phyloP scores from a whole-genome alignment of 2,797 vertebrate species.

The Tauraco hartlaubi region DNA sequence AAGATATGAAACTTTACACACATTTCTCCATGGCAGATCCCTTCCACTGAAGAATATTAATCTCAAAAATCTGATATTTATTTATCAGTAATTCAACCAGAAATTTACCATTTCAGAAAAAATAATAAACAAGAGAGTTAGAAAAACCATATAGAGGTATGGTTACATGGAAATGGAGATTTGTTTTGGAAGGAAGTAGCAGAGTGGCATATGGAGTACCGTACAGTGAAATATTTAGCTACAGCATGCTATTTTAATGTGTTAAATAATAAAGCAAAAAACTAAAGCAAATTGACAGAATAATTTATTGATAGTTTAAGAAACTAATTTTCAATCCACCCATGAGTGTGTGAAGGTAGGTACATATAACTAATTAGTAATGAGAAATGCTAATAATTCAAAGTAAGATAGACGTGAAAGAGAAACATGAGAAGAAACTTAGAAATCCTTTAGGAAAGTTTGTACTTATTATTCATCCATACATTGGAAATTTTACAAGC shows the following conservation, averaged over 20 bases:
- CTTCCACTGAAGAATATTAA: not conserved
- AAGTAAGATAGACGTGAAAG: not conserved
- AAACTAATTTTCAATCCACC: not conserved
- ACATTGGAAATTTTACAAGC: not conserved
- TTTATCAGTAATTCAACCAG: not conserved
- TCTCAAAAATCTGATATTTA: not conserved
- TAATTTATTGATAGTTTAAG: not conserved
- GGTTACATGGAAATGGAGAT: not conserved
- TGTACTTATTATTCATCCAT: not conserved
- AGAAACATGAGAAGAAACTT: not conserved
- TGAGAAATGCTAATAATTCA: not conserved
- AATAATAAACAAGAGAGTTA: not conserved
- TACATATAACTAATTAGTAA: not conserved
- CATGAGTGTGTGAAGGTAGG: not conserved
- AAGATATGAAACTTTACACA: not conserved
- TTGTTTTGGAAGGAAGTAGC: not conserved
- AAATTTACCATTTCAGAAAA: not conserved
- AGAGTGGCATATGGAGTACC: not conserved
- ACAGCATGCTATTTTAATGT: not conserved
- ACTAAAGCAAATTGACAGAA: not conserved
- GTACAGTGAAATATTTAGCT: not conserved
- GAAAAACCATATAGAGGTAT: not conserved
- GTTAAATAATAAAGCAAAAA: conserved; percentile 2
- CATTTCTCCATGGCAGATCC: not conserved
- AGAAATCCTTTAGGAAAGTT: not conserved